These are phyloP conservation scores for Bungarus multicinctus DNA, from an alignment of 2,113 vertebrate species.

Conservation along the genomic window DNA sequence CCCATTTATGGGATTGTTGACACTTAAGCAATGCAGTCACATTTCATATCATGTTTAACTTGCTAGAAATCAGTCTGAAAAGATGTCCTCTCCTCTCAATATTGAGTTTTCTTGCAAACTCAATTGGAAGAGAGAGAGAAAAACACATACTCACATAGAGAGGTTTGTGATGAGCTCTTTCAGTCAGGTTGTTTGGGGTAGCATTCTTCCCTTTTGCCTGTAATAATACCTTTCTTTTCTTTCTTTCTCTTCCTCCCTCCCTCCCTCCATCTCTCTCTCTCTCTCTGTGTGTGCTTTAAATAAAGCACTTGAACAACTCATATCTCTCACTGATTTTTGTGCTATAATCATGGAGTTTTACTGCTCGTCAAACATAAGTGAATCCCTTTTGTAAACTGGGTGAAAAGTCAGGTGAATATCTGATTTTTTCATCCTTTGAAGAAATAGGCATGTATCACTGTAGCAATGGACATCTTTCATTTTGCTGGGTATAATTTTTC, in stretches of 20 bases:
- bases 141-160: not conserved
- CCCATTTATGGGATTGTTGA: not conserved
- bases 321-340: not conserved
- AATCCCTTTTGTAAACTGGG: constrained; percentile 8
- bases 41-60: not conserved
- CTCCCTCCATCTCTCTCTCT: not conserved
- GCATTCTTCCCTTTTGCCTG: not conserved
- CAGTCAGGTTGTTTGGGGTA: not conserved
- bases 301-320: not conserved
- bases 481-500: not conserved
- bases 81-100: not conserved
- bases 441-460: constrained; percentile 6
- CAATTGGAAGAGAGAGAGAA: not conserved
- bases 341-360: not conserved
- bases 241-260: not conserved
- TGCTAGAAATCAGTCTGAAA: not conserved
- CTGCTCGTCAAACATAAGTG: not conserved
- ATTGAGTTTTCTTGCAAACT: not conserved
- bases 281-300: not conserved
- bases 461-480: constrained; percentile 20
- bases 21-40: not conserved
- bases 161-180: not conserved
- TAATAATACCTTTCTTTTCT: not conserved
- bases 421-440: constrained; percentile 25
- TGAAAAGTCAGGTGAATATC: constrained; percentile 1